These are phyloP conservation scores for Forbesichthys agassizii DNA, from an alignment of 2,113 vertebrate species.

Conservation along the genomic window DNA sequence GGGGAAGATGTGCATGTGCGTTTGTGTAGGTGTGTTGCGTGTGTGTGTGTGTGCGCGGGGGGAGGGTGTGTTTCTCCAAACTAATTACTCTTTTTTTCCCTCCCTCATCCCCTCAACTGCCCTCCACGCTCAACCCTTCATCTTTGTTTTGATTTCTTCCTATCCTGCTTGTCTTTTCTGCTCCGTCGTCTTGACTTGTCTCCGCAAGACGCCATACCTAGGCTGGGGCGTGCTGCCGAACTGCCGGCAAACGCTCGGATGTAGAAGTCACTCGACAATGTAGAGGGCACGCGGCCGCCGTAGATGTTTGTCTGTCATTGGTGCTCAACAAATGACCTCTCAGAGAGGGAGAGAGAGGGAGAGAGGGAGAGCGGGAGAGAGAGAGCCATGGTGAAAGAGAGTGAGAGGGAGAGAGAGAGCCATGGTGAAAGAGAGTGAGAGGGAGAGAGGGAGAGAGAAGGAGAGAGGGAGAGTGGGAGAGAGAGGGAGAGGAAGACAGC, in stretches of 20 bases:
- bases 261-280: no score
- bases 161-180: not conserved
- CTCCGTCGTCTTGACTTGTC: not conserved
- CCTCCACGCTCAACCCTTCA: no score
- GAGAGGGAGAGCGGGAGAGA: not conserved
- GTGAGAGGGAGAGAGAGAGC: not conserved
- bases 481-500: not conserved
- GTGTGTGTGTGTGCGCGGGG: constrained; percentile 20
- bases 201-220: no score
- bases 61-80: constrained; percentile 45
- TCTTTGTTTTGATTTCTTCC: not conserved
- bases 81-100: constrained; percentile 30
- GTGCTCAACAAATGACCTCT: no score
- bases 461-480: not conserved
- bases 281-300: no score
- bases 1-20: not conserved
- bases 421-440: no score
- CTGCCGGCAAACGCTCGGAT: no score
- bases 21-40: not conserved
- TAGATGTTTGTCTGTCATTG: no score
- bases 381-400: not conserved
- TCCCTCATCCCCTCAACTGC: not conserved
- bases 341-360: not conserved
- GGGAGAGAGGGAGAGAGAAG: not conserved
- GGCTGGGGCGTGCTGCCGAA: no score